These are phyloP conservation scores for Atrina japonica DNA, from an alignment of 2,888 invertebrate species.

Conservation along the genomic window DNA sequence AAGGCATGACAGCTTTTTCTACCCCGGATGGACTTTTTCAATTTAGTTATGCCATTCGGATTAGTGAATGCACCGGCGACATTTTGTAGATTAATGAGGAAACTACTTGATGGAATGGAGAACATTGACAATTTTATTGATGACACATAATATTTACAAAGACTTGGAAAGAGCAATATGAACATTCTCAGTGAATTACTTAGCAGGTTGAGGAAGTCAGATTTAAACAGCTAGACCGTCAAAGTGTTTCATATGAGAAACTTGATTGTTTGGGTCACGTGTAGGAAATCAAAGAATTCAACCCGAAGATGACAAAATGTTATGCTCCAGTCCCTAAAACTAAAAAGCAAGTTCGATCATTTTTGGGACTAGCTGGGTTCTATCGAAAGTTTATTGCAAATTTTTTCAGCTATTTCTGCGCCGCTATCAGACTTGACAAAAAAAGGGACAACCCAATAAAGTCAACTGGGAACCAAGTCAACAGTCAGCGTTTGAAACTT, in stretches of 20 bases:
- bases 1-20: slow-evolving; percentile 48
- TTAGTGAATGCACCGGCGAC: slow-evolving; percentile 43
- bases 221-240: slow-evolving; percentile 48
- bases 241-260: slow-evolving; percentile 24
- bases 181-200: slow-evolving; percentile 38
- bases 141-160: slow-evolving; percentile 42
- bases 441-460: slow-evolving; percentile 47
- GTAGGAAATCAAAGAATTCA: slow-evolving; percentile 25
- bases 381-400: slow-evolving; percentile 50
- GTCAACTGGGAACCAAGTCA: slow-evolving; percentile 50
- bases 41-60: slow-evolving; percentile 49
- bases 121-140: slow-evolving; percentile 48
- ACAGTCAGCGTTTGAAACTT: slow-evolving; percentile 38
- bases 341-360: slow-evolving; percentile 42
- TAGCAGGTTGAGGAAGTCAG: slow-evolving; percentile 26
- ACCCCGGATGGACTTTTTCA: slow-evolving; percentile 42
- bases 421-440: slow-evolving; percentile 52
- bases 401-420: slow-evolving; percentile 43
- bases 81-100: slow-evolving; percentile 24
- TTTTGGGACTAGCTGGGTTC: slow-evolving; percentile 45
- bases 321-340: slow-evolving; percentile 38
- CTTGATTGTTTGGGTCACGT: slow-evolving; percentile 36
- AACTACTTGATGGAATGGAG: slow-evolving; percentile 28
- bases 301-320: slow-evolving; percentile 35
- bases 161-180: slow-evolving; percentile 46